Conservation (phyloP, 1,140 invertebrate species). For the Leguminivora glycinivorella region DNA sequence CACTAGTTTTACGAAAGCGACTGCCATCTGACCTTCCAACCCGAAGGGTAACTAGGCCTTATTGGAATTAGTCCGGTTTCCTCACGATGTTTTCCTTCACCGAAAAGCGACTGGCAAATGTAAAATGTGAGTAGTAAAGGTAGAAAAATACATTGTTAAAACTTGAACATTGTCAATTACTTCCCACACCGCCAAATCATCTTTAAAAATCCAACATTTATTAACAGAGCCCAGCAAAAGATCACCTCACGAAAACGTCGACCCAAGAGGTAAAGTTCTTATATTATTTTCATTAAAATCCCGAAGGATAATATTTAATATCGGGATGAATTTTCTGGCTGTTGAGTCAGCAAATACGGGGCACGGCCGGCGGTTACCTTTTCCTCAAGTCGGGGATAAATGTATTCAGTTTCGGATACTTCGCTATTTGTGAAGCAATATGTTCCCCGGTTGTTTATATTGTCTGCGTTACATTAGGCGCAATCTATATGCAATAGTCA, state of each 20-base stretch:
- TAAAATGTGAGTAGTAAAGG: too few relatives aligned
- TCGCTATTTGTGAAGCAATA: constrained; percentile 10
- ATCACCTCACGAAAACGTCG: neutral
- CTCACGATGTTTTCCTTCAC: too few relatives aligned
- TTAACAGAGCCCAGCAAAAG: neutral
- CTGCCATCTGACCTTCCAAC: too few relatives aligned
- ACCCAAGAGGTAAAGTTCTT: neutral
- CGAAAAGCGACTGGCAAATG: too few relatives aligned
- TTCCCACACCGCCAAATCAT: neutral
- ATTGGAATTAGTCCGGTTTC: too few relatives aligned
- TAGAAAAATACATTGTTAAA: too few relatives aligned
- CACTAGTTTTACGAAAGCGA: too few relatives aligned
- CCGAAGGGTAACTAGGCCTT: too few relatives aligned
- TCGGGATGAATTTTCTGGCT: constrained; percentile 12
- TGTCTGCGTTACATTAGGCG: neutral
- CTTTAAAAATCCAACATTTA: neutral
- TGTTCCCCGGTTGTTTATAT: constrained; percentile 2
- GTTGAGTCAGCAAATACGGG: constrained; percentile 23
- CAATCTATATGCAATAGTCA: neutral
- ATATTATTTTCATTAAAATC: constrained; percentile 23
- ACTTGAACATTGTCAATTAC: too few relatives aligned
- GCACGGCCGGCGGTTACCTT: neutral
- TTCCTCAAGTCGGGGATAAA: constrained; percentile 15
- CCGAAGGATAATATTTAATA: constrained; percentile 25
- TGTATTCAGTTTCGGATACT: constrained; percentile 17